phyloP scores from a whole-genome alignment of 1,140 invertebrate genomes.

The Heliconius congener region DNA sequence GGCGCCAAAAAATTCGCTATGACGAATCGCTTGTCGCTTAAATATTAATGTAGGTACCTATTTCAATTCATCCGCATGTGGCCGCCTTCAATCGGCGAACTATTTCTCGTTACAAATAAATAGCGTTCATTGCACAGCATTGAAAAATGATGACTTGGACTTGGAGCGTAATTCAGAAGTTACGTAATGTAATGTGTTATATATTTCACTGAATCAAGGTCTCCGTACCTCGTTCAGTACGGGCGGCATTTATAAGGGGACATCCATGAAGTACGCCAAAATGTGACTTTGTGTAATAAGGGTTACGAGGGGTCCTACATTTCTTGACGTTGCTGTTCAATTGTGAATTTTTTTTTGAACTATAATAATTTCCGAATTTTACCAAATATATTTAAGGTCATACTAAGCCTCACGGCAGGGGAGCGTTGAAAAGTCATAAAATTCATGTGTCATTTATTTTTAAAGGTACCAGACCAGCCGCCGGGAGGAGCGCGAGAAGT shows the following conservation, averaged over 20 bases:
- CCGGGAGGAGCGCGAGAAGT: constrained; percentile 79
- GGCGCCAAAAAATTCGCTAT: constrained; percentile 60
- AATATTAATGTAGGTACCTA: constrained; percentile 50
- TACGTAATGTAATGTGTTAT: constrained; percentile 13
- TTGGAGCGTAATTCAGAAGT: not conserved
- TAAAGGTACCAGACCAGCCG: constrained; percentile 83
- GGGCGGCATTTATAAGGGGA: not conserved
- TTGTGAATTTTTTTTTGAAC: no score
- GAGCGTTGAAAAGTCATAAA: no score
- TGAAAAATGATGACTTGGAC: constrained; percentile 6
- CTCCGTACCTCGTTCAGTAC: not conserved
- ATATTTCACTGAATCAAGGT: not conserved
- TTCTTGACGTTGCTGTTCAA: no score
- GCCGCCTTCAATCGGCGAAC: constrained; percentile 1
- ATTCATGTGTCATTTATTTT: constrained; percentile 19
- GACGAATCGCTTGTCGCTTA: constrained; percentile 63
- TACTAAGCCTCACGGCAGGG: no score
- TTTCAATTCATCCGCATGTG: constrained; percentile 33
- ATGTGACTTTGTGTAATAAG: no score
- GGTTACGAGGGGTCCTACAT: no score
- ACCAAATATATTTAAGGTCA: no score
- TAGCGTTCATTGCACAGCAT: not conserved
- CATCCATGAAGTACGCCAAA: no score
- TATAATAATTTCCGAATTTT: no score
- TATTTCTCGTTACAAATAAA: constrained; percentile 8